phyloP scores from a whole-genome alignment of 2,113 vertebrate species.

The Lycaon pictus region DNA sequence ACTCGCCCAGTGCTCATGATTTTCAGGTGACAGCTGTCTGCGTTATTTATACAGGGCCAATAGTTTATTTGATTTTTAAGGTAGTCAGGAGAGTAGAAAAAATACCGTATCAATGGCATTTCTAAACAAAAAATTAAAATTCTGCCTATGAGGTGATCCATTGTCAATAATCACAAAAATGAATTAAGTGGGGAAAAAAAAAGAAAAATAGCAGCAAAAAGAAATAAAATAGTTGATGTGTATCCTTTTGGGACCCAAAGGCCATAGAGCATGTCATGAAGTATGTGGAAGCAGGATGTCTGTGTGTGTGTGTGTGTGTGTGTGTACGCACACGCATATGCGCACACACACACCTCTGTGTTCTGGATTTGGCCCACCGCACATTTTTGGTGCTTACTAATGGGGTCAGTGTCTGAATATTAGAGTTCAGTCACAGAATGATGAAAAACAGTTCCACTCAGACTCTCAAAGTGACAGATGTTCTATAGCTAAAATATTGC shows the following conservation, averaged over 20 bases:
- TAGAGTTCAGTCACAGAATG: constrained; percentile 17
- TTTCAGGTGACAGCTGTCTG: not conserved
- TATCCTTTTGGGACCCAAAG: not conserved
- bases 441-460: not conserved
- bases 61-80: not conserved
- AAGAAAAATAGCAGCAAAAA: not conserved
- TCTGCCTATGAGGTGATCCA: not conserved
- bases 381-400: not conserved
- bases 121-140: not conserved
- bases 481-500: constrained; percentile 57
- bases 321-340: no score
- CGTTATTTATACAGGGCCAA: not conserved
- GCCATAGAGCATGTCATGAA: not conserved
- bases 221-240: not conserved
- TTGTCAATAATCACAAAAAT: constrained; percentile 6
- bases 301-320: not conserved
- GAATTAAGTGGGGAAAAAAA: not conserved
- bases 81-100: not conserved
- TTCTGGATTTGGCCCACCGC: not conserved
- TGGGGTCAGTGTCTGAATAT: not conserved
- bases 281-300: not conserved
- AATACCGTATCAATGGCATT: not conserved
- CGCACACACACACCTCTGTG: no score
- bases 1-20: not conserved
- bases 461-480: constrained; percentile 46